Conservation (phyloP, 2,113 vertebrate species). For the Chiloscyllium plagiosum region DNA sequence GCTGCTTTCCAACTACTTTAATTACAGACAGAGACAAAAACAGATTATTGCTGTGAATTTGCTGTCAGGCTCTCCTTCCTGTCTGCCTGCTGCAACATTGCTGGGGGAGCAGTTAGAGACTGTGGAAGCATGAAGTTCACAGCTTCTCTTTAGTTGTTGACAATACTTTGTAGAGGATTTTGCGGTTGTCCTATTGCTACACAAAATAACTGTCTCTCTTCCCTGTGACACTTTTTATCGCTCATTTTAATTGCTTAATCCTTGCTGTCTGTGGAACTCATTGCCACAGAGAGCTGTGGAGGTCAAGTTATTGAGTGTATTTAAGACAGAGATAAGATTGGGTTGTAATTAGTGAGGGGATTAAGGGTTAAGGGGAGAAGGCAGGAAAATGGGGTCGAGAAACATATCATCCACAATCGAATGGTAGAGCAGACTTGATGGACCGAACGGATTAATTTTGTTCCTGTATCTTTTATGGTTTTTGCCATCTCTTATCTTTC, state of each 20-base stretch:
- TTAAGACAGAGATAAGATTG: too few species aligned
- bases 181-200: neutral
- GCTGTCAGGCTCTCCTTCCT: neutral
- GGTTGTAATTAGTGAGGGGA: too few species aligned
- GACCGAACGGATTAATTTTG: too few species aligned
- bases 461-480: too few species aligned
- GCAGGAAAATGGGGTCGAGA: too few species aligned
- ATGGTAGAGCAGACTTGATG: too few species aligned
- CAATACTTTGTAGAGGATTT: neutral
- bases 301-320: too few species aligned
- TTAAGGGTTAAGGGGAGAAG: too few species aligned
- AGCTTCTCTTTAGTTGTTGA: neutral
- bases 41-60: neutral
- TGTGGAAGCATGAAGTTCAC: neutral
- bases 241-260: neutral
- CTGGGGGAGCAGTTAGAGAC: neutral
- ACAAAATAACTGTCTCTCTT: neutral
- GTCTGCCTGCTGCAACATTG: neutral
- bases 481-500: too few species aligned
- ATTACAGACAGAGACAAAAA: neutral
- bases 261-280: neutral
- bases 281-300: too few species aligned
- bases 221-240: neutral
- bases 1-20: neutral
- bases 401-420: too few species aligned